A percentile compares a stretch with the other conserved stretches of the same genome.
These are phyloP conservation scores for Crepidodera aurea DNA, from an alignment of 2,888 invertebrate species.

Conservation along the genomic window DNA sequence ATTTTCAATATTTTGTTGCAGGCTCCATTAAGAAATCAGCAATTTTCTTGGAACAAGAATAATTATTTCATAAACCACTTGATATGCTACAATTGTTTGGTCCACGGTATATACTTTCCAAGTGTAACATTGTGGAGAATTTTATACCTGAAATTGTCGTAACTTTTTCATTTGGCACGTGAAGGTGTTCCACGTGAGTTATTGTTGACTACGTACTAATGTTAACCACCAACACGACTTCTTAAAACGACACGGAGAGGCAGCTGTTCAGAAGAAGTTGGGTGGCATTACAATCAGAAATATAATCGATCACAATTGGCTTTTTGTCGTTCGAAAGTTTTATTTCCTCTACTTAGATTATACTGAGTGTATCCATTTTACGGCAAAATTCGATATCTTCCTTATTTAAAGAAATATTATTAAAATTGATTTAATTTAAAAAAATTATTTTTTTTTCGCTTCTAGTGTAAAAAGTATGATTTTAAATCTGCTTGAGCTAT, in stretches of 20 bases:
- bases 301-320: constrained; percentile 7
- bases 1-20: too few species aligned
- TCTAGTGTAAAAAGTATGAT: too few species aligned
- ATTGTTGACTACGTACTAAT: constrained; percentile 5
- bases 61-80: too few species aligned
- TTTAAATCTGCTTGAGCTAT: too few species aligned
- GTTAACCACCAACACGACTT: constrained; percentile 19
- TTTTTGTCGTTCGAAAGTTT: neutral
- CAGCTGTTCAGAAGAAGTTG: neutral
- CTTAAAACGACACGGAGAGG: neutral
- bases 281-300: constrained; percentile 11
- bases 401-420: too few species aligned
- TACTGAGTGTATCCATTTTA: too few species aligned
- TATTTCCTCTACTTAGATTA: neutral
- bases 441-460: too few species aligned
- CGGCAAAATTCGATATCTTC: too few species aligned
- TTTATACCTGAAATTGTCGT: constrained; percentile 20
- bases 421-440: too few species aligned
- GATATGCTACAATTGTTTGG: too few species aligned
- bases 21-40: too few species aligned
- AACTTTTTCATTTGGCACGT: constrained; percentile 24
- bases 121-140: constrained; percentile 1
- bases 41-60: too few species aligned
- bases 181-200: constrained; percentile 25
- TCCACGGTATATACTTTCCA: neutral